These are phyloP conservation scores for Apus apus DNA, from an alignment of 2,113 vertebrate genomes.

Conservation along the genomic window DNA sequence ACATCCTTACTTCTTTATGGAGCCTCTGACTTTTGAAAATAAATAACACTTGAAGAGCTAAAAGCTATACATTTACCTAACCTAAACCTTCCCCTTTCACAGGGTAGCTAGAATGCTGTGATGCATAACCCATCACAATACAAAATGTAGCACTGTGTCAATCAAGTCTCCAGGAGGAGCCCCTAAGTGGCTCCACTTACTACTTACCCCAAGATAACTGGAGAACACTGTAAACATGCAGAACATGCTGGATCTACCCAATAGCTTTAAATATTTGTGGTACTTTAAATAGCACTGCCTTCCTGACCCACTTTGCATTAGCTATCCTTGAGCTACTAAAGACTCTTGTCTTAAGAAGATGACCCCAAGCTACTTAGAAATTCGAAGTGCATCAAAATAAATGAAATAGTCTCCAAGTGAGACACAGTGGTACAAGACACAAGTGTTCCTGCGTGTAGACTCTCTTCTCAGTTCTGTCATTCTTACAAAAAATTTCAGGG, in stretches of 20 bases:
- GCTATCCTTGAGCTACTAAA: not conserved
- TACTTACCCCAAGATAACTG: not conserved
- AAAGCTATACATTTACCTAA: not conserved
- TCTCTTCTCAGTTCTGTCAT: not conserved
- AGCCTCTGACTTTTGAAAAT: not conserved
- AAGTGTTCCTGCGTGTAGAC: conserved; percentile 25
- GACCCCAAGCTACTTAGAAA: conserved; percentile 51
- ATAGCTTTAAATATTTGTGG: not conserved
- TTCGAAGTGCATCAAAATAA: conserved; percentile 44
- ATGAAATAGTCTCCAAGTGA: conserved; percentile 1
- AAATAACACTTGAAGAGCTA: not conserved
- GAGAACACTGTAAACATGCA: not conserved
- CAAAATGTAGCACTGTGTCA: not conserved
- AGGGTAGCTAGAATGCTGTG: not conserved
- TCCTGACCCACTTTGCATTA: conserved; percentile 41
- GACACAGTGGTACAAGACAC: not conserved
- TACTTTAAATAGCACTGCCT: conserved; percentile 14
- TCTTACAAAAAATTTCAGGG: not conserved
- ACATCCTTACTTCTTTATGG: not conserved
- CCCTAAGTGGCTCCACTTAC: not conserved
- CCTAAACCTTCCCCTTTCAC: not conserved
- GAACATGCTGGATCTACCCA: not conserved
- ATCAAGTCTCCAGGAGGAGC: not conserved
- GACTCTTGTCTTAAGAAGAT: conserved; percentile 20
- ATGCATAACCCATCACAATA: not conserved